Conservation (phyloP, 1,140 invertebrate genomes). For the Sipha flava region DNA sequence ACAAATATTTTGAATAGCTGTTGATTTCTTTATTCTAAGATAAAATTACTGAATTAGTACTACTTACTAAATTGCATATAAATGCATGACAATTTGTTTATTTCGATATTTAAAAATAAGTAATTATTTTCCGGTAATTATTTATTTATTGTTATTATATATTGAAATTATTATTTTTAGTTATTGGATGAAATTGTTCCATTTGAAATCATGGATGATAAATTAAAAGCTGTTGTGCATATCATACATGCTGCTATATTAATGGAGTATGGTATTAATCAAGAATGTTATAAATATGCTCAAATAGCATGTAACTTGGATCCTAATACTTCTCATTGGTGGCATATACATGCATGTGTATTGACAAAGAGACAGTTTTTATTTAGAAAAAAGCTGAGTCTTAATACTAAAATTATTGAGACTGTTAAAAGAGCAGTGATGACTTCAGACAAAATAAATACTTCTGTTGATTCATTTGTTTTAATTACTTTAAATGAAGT, state of each 20-base stretch:
- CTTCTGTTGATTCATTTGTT: background rate
- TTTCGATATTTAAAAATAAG: too few relatives aligned
- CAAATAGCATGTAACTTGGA: background rate
- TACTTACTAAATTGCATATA: too few relatives aligned
- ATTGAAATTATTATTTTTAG: background rate
- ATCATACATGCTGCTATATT: background rate
- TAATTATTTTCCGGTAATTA: too few relatives aligned
- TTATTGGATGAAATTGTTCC: slow-evolving; percentile 6
- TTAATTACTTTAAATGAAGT: background rate
- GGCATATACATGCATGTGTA: background rate
- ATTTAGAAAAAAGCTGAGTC: background rate
- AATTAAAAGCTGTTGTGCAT: slow-evolving; percentile 4
- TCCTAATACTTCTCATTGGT: background rate
- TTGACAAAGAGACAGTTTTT: background rate
- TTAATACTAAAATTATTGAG: background rate
- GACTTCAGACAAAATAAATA: background rate
- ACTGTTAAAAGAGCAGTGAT: background rate
- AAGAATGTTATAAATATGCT: background rate
- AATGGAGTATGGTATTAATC: background rate
- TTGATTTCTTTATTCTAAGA: too few relatives aligned
- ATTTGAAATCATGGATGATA: background rate
- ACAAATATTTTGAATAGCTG: too few relatives aligned
- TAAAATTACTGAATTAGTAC: too few relatives aligned
- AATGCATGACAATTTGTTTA: too few relatives aligned
- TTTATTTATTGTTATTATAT: background rate